phyloP scores from a whole-genome alignment of 2,113 vertebrate species.

The Brienomyrus longianalis region DNA sequence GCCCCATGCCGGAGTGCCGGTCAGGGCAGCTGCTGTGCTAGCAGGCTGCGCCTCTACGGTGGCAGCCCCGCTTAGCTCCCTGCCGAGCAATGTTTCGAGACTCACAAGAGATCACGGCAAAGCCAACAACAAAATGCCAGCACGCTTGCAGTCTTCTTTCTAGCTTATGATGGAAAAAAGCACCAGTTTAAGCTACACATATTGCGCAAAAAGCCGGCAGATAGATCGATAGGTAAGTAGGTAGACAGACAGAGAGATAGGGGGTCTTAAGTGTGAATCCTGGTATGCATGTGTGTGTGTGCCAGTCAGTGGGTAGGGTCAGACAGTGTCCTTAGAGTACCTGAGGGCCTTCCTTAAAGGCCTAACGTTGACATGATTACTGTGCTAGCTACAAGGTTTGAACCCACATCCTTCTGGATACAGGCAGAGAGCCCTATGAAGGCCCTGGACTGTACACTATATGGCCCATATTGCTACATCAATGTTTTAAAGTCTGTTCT shows the following conservation, averaged over 20 bases:
- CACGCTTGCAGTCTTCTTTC: not conserved
- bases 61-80: not conserved
- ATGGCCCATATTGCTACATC: not conserved
- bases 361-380: not conserved
- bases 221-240: not conserved
- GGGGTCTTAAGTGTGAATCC: not conserved
- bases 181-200: not conserved
- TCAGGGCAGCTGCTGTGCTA: not conserved
- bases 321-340: not conserved
- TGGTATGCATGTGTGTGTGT: not conserved
- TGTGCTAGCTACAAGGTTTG: not conserved
- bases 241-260: not conserved
- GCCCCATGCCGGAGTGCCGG: not conserved
- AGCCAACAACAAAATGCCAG: not conserved
- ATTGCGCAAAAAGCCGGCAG: not conserved
- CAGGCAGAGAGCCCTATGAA: not conserved
- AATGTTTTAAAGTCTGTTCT: not conserved
- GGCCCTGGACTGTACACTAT: not conserved
- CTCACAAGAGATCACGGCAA: not conserved
- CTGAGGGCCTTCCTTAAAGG: not conserved
- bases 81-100: not conserved
- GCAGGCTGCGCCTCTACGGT: not conserved
- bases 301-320: not conserved
- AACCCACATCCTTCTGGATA: not conserved
- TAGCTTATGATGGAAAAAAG: not conserved